Base-by-base conservation (phyloP, 2,888 invertebrate genomes). In the Troides oblongomaculatus region DNA sequence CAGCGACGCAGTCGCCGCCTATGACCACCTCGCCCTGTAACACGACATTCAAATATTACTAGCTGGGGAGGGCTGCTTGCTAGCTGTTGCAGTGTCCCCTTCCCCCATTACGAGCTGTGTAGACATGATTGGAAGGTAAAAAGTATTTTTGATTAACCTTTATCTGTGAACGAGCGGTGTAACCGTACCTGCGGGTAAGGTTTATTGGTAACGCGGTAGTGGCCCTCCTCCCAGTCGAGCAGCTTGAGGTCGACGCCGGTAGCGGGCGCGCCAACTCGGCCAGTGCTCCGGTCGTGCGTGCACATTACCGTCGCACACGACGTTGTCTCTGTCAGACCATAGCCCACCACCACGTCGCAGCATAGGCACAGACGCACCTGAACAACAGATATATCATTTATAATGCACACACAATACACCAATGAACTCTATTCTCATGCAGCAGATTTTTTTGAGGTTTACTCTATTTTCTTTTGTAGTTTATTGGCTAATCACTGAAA, bases 271-370 rank as follows among this genome's bases (percentile, higher is more conserved):
- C 99, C 99, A 69, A 97, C 98, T 79, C 97, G 94, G 21, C 98
- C 99, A 58, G 95, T 94, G 62, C 94, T 94, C 78, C 95, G 72
- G 86, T 97, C 97, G 79, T 86, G 79, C 71, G 81, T 87, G 86
- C 96, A 96, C 96, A 96, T 96, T 67, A 97, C 96, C 72, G 96
- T 95, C 66, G 98, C 99, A 80, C 97, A 97, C 0, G 99, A 98
- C 75, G 97, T 97, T 21, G 99, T 98, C 94, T 99, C 99, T 0
- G 99, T 99, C 72, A 99, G 94, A 1, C 99, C 99, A 90, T 99
- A 99, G 65, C 99, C 99, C 83, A 98, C 97, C 71, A 97, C 95
- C 60, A 99, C 95, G 72, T 96, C 96, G 72, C 97, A 96, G 87
- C 99, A 98, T 74, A 99, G 94, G 84, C 98, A 98, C 72, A 97